Conservation (phyloP, 2,888 invertebrate genomes). For the Campoletis raptor region DNA sequence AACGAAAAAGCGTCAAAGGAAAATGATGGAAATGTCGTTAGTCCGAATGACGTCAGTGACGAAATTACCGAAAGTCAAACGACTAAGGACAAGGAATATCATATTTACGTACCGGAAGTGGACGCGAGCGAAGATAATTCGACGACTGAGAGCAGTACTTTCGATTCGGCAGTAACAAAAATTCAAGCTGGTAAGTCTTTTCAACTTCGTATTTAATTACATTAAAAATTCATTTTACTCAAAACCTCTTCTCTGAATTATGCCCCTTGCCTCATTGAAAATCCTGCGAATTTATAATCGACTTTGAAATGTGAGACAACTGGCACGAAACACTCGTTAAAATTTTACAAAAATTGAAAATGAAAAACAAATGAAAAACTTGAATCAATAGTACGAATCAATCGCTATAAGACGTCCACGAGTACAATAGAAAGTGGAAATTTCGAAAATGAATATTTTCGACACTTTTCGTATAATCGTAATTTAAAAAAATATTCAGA, state of each 20-base stretch:
- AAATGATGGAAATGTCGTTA: slow-evolving; percentile 7
- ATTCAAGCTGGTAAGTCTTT: slow-evolving; percentile 78
- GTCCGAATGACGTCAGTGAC: neutral
- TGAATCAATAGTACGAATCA: too few relatives aligned
- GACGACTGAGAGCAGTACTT: slow-evolving; percentile 72
- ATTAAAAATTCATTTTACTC: neutral
- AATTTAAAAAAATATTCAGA: too few relatives aligned
- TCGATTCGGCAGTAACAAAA: slow-evolving; percentile 76
- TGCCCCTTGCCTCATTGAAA: neutral
- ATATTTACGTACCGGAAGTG: slow-evolving; percentile 72
- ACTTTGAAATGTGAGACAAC: neutral
- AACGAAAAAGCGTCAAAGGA: slow-evolving; percentile 56
- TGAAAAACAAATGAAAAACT: neutral
- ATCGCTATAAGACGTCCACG: too few relatives aligned
- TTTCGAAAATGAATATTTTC: too few relatives aligned
- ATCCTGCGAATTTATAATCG: neutral
- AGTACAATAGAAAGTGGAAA: too few relatives aligned
- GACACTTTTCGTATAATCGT: too few relatives aligned
- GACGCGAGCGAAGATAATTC: slow-evolving; percentile 66
- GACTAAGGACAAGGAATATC: slow-evolving; percentile 69
- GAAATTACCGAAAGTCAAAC: slow-evolving; percentile 8
- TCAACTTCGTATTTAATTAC: neutral
- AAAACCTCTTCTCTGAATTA: neutral
- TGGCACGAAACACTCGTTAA: too few relatives aligned
- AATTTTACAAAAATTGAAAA: neutral